Percentiles rank a stretch among this genome's conserved stretches.
These are phyloP conservation scores for Drosophila acutilabella DNA, from an alignment of 2,888 invertebrate genomes.

Conservation along the genomic window DNA sequence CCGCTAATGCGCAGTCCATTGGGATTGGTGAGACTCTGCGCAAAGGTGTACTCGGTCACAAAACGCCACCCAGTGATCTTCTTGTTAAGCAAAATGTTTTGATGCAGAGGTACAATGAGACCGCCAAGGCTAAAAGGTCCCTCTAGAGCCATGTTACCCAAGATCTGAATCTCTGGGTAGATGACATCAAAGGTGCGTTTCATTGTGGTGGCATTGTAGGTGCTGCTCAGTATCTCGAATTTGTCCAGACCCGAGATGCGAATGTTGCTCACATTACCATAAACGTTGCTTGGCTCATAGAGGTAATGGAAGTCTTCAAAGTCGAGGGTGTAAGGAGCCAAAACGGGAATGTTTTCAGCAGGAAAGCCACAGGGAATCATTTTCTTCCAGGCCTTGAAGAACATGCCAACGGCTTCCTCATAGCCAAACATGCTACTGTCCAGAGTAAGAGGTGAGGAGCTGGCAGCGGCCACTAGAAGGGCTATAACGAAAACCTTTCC, in stretches of 20 bases:
- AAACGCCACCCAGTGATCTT: slow-evolving; percentile 60
- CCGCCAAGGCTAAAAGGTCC: slow-evolving; percentile 53
- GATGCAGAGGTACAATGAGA: slow-evolving; percentile 36
- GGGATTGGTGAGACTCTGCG: slow-evolving; percentile 33
- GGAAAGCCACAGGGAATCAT: slow-evolving; percentile 78
- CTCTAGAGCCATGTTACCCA: slow-evolving; percentile 60
- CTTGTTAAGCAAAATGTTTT: slow-evolving; percentile 57
- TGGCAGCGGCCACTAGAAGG: slow-evolving; percentile 33
- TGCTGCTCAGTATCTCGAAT: slow-evolving; percentile 54
- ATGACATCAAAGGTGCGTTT: slow-evolving; percentile 63
- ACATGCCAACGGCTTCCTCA: slow-evolving; percentile 54
- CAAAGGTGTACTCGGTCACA: slow-evolving; percentile 56
- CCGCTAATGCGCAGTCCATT: slow-evolving; percentile 62
- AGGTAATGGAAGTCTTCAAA: slow-evolving; percentile 27
- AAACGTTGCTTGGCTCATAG: slow-evolving; percentile 39
- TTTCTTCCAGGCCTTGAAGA: slow-evolving; percentile 52
- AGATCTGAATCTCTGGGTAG: slow-evolving; percentile 59
- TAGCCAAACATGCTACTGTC: slow-evolving; percentile 35
- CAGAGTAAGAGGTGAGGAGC: slow-evolving; percentile 20
- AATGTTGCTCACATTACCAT: slow-evolving; percentile 69
- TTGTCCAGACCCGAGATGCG: slow-evolving; percentile 64
- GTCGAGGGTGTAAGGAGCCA: slow-evolving; percentile 60
- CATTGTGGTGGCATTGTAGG: slow-evolving; percentile 51
- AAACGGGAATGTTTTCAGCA: slow-evolving; percentile 54
- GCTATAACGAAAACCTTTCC: slow-evolving; percentile 35